phyloP scores from a whole-genome alignment of 2,113 vertebrate genomes.

The Gavia stellata region DNA sequence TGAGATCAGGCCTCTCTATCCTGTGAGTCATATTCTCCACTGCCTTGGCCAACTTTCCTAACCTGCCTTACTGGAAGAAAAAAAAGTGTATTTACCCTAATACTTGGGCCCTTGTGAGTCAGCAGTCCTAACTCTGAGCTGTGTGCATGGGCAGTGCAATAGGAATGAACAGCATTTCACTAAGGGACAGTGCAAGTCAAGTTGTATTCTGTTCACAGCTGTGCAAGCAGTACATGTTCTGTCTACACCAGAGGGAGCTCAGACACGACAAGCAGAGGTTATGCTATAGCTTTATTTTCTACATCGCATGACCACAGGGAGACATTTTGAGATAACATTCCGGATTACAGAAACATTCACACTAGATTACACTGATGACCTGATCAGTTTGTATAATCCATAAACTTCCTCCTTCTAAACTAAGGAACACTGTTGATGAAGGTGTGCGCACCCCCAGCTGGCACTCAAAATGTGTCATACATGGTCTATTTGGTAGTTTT shows the following conservation, averaged over 20 bases:
- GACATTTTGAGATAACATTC: not conserved
- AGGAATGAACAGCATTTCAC: not conserved
- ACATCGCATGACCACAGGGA: not conserved
- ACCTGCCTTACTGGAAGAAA: not conserved
- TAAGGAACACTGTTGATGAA: not conserved
- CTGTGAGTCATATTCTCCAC: not conserved
- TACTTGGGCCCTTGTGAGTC: not conserved
- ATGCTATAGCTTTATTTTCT: not conserved
- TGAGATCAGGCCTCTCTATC: not conserved
- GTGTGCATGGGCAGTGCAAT: accelerated
- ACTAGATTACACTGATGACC: not conserved
- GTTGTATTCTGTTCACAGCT: not conserved
- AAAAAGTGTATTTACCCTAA: not conserved
- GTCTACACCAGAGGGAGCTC: conserved; percentile 12
- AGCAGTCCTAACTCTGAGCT: not conserved
- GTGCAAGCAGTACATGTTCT: not conserved
- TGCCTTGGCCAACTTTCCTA: not conserved
- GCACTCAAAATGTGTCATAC: accelerated
- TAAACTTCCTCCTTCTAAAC: not conserved
- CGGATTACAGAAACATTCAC: not conserved
- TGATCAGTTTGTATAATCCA: not conserved
- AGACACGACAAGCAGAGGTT: not conserved
- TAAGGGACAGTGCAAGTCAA: not conserved
- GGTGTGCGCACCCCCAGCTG: accelerated
- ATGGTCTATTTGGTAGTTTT: not conserved